Evolutionary conservation across 2,797 vertebrate genomes (phyloP).

Genomic region (Tympanoctomys barrerae): DNA sequence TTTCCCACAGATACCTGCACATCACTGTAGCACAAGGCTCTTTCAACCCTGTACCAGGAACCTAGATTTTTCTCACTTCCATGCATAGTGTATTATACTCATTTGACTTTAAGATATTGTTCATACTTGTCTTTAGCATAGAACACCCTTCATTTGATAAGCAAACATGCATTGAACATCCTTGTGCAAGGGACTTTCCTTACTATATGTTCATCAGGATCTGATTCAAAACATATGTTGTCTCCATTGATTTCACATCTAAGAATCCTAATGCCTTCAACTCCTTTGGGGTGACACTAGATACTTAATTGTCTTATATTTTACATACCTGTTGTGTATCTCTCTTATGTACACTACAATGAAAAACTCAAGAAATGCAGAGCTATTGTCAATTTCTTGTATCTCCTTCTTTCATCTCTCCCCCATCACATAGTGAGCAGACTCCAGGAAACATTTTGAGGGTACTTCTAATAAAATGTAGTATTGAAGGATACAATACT

Average conservation of each 20-base stretch:
- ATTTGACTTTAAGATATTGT: not conserved
- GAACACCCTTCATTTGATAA: not conserved
- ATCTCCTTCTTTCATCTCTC: not conserved
- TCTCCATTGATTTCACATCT: not conserved
- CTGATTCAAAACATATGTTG: slow-evolving; percentile 12
- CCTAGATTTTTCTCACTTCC: not conserved
- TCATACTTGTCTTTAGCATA: not conserved
- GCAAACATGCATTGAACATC: not conserved
- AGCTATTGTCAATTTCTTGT: not conserved
- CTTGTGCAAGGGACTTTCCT: not conserved
- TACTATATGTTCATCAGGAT: not conserved
- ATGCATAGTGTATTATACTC: not conserved
- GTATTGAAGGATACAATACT: not conserved
- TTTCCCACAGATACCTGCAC: too few relatives aligned
- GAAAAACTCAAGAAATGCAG: not conserved
- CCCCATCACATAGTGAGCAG: not conserved
- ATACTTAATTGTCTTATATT: not conserved
- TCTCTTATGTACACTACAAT: not conserved
- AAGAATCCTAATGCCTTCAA: slow-evolving; percentile 31
- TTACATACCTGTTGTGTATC: not conserved
- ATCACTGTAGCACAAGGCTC: not conserved
- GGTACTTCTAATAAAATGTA: not conserved
- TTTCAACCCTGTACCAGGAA: not conserved
- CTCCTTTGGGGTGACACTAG: not conserved
- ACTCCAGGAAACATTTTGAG: slow-evolving; percentile 15